Base-by-base conservation (phyloP, 2,888 invertebrate genomes). In the Machimus atricapillus region DNA sequence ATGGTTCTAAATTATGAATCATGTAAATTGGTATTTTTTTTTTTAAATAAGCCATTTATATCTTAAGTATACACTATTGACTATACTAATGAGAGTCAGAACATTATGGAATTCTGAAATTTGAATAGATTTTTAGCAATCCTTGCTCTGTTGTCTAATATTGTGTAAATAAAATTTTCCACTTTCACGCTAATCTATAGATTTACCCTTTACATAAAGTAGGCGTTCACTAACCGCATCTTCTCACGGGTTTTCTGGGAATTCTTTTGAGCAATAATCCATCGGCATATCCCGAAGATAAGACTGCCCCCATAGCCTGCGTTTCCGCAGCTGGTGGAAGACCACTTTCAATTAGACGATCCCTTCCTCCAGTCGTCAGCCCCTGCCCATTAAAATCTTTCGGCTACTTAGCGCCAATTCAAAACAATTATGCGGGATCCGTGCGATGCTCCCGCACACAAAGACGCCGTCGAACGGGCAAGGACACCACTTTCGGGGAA, bases 401-500 rank as follows among this genome's bases (percentile, higher is more conserved):
- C 66, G 66, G 66, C 66, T 66, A 66, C 66, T 66, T 66, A 66
- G 87, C 86, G 87, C 87, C 88, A 87, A 87, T 88, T 88, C 86
- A 77, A 85, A 88, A 87, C 87, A 88, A 87, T 88, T 87, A 88
- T 87, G 78, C 78, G 77, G 58, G 81, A 83, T 37, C 79, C 74
- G 79, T 85, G 86, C 81, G 83, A 86, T 40, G 19, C 85, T 66
- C 74, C 78, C 40, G 5, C n/a, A 34, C 76, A 37, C 76, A 37
- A 34, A 37, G 37, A 40, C 14, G 76, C 14, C 40, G 4, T 27
- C n/a, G n/a, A 27, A 76, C n/a, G 34, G 76, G 40, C 19, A 37
- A 76, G 76, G 76, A 40, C 37, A 76, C 37, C 27, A 19, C n/a
- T 76, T 34, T 19, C 76, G 19, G 76, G 2, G 40, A 14, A 31